These are phyloP conservation scores for Zaprionus africanus DNA, from an alignment of 1,140 invertebrate genomes.

Conservation along the genomic window DNA sequence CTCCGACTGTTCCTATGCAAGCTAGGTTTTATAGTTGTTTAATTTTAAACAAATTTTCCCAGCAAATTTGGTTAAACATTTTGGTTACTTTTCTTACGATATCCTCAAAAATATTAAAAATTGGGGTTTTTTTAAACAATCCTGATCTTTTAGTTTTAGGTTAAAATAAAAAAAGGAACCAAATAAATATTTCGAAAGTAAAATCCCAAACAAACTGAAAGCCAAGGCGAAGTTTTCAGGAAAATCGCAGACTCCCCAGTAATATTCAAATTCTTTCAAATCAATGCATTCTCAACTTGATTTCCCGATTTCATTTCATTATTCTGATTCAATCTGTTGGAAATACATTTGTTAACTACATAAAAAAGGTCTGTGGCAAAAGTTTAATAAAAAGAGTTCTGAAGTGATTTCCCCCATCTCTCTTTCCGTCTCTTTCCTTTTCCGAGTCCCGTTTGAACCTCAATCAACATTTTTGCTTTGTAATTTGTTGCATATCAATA, in stretches of 20 bases:
- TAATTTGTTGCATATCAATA: slow-evolving; percentile 13
- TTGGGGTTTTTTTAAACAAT: too few relatives aligned
- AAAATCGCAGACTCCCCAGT: neutral
- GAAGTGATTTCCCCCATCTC: neutral
- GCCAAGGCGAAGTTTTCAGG: too few relatives aligned
- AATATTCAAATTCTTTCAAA: neutral
- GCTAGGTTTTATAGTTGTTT: too few relatives aligned
- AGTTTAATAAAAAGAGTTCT: slow-evolving; percentile 4
- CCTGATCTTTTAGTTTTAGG: too few relatives aligned
- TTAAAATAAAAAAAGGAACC: too few relatives aligned
- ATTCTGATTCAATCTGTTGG: slow-evolving; percentile 7
- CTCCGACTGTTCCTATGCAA: too few relatives aligned
- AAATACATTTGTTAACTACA: neutral
- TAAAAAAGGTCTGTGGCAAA: neutral
- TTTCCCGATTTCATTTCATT: neutral
- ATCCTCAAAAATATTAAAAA: too few relatives aligned
- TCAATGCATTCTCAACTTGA: slow-evolving; percentile 5
- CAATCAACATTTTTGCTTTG: slow-evolving; percentile 2
- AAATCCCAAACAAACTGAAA: neutral
- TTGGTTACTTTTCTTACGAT: too few relatives aligned
- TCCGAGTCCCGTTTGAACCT: neutral
- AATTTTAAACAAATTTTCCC: too few relatives aligned
- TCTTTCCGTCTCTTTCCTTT: neutral
- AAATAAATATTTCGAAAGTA: too few relatives aligned
- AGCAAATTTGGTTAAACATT: too few relatives aligned